These are phyloP conservation scores for Kobus ellipsiprymnus DNA, from an alignment of 2,113 vertebrate genomes.

Conservation along the genomic window DNA sequence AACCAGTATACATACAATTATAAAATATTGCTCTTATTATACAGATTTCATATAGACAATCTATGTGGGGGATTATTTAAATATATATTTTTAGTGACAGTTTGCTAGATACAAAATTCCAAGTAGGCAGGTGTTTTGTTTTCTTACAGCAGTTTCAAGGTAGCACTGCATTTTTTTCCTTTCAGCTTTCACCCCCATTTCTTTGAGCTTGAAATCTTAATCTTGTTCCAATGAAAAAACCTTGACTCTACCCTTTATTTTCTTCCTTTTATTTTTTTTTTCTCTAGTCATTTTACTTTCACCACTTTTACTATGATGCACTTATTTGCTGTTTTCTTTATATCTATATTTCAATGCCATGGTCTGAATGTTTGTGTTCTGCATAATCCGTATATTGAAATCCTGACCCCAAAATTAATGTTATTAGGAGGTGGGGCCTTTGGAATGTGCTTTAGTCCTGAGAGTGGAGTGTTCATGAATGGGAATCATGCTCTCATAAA, in stretches of 20 bases:
- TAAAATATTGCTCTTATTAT: not conserved
- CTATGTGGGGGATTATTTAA: not conserved
- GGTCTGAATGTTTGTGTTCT: not conserved
- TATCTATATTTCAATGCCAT: not conserved
- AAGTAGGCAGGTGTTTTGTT: not conserved
- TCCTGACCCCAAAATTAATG: not conserved
- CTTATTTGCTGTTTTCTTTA: not conserved
- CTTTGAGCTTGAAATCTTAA: not conserved
- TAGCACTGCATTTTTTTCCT: not conserved
- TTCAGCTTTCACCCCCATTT: not conserved
- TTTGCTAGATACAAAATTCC: not conserved
- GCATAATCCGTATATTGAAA: not conserved
- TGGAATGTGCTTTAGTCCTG: not conserved
- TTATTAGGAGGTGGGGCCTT: not conserved
- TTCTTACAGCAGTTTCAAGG: not conserved
- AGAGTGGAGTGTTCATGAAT: not conserved
- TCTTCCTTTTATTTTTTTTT: not conserved
- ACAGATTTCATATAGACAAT: not conserved
- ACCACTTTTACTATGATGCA: not conserved
- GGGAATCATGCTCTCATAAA: not conserved
- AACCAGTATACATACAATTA: not conserved
- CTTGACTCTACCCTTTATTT: not conserved
- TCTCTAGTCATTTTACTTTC: not conserved
- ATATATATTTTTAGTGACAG: not conserved
- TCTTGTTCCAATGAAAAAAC: not conserved